Base-by-base conservation (phyloP, 2,888 invertebrate genomes). In the Allolobophora icterica region DNA sequence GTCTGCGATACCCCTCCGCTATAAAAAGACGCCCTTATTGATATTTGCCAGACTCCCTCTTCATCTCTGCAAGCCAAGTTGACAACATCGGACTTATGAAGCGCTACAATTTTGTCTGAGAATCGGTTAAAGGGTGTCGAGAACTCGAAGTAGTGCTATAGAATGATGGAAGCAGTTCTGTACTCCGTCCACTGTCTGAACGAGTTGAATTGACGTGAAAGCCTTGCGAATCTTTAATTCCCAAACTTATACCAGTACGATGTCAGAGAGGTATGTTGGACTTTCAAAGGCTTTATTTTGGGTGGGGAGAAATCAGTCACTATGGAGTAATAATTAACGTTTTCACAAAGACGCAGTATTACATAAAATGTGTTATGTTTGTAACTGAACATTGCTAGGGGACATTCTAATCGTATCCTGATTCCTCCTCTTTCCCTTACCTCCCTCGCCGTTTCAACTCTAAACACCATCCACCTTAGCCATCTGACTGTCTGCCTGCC, bases 31-130 rank as follows among this genome's bases (percentile, higher is more conserved):
- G 71, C 71, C n/a, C 71, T 30, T 71, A 71, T 71, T 11, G 13
- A n/a, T 71, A 71, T 71, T n/a, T 71, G n/a, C 71, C 71, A 71
- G 71, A 1, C 30, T n/a, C 71, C 71, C 30, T 71, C 71, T 1
- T 71, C 71, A 71, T 71, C 71, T 71, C 71, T 71, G 71, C 71
- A 5, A n/a, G 30, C 71, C 71, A 71, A 71, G 71, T 71, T 71
- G 71, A 71, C 71, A 71, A 71, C 71, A n/a, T 71, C 71, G 71
- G 71, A n/a, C 71, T 71, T n/a, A 71, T 71, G 71, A n/a, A n/a
- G 71, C 71, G 71, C 71, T 71, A n/a, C n/a, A n/a, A n/a, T 71
- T 71, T n/a, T 71, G 71, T 71, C 71, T 71, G 71, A 71, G 71
- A 71, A n/a, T 11, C 30, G n/a, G 71, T 71, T 71, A 71, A 71